Base-by-base conservation (phyloP, 2,113 vertebrate genomes). In the Chascanopsetta lugubris region DNA sequence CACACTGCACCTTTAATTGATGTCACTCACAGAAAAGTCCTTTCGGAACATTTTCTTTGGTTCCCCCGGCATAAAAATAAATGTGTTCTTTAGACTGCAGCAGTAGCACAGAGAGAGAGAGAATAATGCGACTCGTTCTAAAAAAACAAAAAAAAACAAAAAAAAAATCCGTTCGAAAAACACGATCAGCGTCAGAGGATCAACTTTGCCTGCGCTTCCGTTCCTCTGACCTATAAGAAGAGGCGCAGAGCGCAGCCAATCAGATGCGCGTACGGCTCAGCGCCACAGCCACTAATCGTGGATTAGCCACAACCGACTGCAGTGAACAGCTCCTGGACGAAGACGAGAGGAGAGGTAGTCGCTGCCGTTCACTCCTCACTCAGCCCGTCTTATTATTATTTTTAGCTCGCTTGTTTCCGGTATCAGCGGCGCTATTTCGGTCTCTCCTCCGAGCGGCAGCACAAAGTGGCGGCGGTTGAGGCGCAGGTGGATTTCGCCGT, bases 291-390 rank as follows among this genome's bases (percentile, higher is more conserved):
- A 49, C 79, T 88, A 83, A 87, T 86, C 81, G 79, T 66, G 85
- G 85, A 89, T 88, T 81, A 87, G 84, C 77, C 58, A 77, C 80
- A 80, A 84, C 55, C 63, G 80, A 85, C 87, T 83, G 89, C 87
- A 85, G 86, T 85, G 50, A 38, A 13, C 80, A 24, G 79, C 74
- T 69, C 78, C n/a, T 70, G 70, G 56, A 78, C 74, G 79, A 76
- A 85, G 80, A 13, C 4, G 38, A 42, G 38, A 36, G 34, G 34
- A 36, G 34, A 36, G 34, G 50, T 20, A 38, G 42, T 43, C 57
- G 6, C 64, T 74, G 79, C 79, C 57, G 53, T 72, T 75, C 79
- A 68, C 72, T 61, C 66, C 69, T 79, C 81, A 47, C 13, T 7
- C 38, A 7, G 38, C 42, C 62, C 17, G 0, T 61, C 63, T 77